Evolutionary conservation across 1,140 invertebrate species (phyloP), one percentile per base, ranked within the genome.

Genomic region (Helicoverpa armigera): DNA sequence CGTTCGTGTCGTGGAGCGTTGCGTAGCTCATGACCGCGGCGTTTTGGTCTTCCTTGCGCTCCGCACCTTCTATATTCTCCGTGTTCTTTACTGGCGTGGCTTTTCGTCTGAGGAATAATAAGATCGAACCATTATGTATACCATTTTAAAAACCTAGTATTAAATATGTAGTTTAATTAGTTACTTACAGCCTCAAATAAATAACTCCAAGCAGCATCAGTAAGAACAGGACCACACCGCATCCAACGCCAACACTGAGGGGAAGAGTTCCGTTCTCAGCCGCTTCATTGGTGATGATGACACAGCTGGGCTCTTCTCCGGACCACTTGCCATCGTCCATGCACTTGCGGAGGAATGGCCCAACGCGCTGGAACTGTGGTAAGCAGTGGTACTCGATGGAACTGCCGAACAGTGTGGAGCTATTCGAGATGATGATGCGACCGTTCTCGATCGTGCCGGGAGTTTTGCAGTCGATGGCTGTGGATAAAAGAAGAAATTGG

Each of bases 331-430:
- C 98, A 77, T 97, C 97, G 67, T 98, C 97, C 87, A 97, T 95
- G 91, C 98, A 98, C 87, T 98, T 98, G 67, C 98, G 95, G 2
- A 98, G 92, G 90, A 98, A 98, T 4, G 97, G 97, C 0, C 98
- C 98, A 1, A 97, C 96, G 56, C 98, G 96, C 88, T 98, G 97
- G 92, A 96, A 98, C 82, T 98, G 97, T 9, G 98, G 98, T 73
- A 98, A 94, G 89, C 98, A 99, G 83, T 98, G 97, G 90, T 99
- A 99, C 87, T 98, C 97, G 1, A 98, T 97, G 2, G 97, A 96
- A 75, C 97, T 97, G 9, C 97, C 97, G 87, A 97, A 99, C 5
- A 96, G 95, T 0, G 97, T 98, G 0, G 97, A 97, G 29, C 97
- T 97, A 86, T 99, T 98, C 54, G 98, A 96, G 10, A 98, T 96